These are phyloP conservation scores for Platerodrilus igneus DNA, from an alignment of 2,888 invertebrate genomes.

Conservation along the genomic window DNA sequence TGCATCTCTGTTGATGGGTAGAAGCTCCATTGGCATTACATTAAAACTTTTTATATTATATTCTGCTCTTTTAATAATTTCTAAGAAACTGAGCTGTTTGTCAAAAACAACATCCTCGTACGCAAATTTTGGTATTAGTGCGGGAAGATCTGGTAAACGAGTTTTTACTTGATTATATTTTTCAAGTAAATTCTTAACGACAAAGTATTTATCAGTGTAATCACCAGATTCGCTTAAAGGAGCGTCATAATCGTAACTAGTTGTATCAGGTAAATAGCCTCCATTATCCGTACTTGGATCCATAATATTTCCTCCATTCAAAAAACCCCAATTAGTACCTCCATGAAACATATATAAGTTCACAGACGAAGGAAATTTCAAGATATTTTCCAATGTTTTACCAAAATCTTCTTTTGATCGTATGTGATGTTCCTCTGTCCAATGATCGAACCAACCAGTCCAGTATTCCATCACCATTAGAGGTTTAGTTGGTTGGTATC, in stretches of 20 bases:
- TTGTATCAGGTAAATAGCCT: slow-evolving; percentile 42
- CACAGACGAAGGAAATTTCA: slow-evolving; percentile 54
- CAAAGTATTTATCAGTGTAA: slow-evolving; percentile 76
- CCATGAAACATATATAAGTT: slow-evolving; percentile 92
- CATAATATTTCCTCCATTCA: slow-evolving; percentile 37
- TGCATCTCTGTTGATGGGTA: slow-evolving; percentile 43
- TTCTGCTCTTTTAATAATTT: slow-evolving; percentile 24
- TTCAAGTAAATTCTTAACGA: slow-evolving; percentile 54
- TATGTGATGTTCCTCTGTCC: slow-evolving; percentile 43
- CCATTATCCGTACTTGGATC: slow-evolving; percentile 31
- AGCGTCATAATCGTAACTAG: slow-evolving; percentile 66
- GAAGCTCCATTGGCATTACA: slow-evolving; percentile 39
- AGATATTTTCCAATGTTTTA: slow-evolving; percentile 27
- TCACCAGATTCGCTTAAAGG: slow-evolving; percentile 87
- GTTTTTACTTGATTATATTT: slow-evolving; percentile 40
- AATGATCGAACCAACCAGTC: slow-evolving; percentile 58
- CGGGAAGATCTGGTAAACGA: slow-evolving; percentile 40
- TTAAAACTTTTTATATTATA: slow-evolving; percentile 18
- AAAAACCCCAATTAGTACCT: slow-evolving; percentile 82
- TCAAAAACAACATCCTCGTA: slow-evolving; percentile 35
- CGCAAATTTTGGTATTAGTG: slow-evolving; percentile 35
- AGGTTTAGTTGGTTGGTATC: slow-evolving; percentile 50
- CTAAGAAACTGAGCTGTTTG: slow-evolving; percentile 27
- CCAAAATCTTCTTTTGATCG: slow-evolving; percentile 28
- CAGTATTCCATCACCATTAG: slow-evolving; percentile 56